phyloP scores from a whole-genome alignment of 1,140 invertebrate genomes.

The Ceratina calcarata region DNA sequence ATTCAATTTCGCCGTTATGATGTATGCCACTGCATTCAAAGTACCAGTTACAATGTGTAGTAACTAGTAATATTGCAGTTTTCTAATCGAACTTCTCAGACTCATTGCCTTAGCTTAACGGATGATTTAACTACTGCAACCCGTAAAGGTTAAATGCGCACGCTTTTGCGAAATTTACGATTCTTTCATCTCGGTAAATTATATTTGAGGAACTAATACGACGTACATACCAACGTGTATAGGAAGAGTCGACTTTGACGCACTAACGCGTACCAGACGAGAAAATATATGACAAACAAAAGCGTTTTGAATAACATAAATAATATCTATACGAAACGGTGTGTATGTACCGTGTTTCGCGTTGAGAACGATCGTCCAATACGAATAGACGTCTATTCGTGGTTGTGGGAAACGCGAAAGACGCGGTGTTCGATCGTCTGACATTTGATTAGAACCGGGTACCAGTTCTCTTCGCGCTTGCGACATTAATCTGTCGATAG shows the following conservation, averaged over 20 bases:
- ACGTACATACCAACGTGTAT: not conserved
- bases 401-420: not conserved
- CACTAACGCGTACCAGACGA: not conserved
- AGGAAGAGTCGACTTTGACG: not conserved
- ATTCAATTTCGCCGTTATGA: not conserved
- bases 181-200: not conserved
- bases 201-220: not conserved
- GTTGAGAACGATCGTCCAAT: not conserved
- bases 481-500: not conserved
- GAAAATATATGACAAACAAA: slow-evolving; percentile 15
- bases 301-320: not conserved
- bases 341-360: not conserved
- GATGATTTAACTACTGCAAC: slow-evolving; percentile 1
- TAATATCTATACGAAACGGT: not conserved
- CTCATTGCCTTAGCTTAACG: not conserved
- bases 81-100: slow-evolving; percentile 2
- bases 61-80: not conserved
- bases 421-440: not conserved
- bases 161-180: slow-evolving; percentile 12
- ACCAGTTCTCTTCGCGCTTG: slow-evolving; percentile 12
- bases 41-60: not conserved
- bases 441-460: slow-evolving; percentile 1
- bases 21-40: not conserved
- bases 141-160: slow-evolving; percentile 11
- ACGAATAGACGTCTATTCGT: too few relatives aligned